Conservation (phyloP, 2,113 vertebrate genomes). For the Vidua chalybeata region DNA sequence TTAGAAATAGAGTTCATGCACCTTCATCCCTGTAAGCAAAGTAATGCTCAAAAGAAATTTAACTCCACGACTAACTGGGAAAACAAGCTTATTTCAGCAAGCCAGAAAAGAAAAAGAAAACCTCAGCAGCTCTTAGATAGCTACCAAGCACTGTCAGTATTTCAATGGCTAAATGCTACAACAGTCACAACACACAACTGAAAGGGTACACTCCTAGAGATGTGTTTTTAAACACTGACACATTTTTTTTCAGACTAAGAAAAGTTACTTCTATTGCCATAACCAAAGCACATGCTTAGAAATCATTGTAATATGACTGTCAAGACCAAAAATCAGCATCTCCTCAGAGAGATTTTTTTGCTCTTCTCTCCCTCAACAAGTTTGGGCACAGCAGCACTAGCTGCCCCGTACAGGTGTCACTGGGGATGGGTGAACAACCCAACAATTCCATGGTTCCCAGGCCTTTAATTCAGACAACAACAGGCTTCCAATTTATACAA, state of each 20-base stretch:
- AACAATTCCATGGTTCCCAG: rapidly evolving
- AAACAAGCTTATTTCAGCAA: not conserved
- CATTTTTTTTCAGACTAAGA: not conserved
- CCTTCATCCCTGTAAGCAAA: not conserved
- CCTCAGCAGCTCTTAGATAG: not conserved
- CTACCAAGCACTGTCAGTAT: not conserved
- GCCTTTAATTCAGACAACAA: not conserved
- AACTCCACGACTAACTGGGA: not conserved
- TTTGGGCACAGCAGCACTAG: not conserved
- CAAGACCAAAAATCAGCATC: not conserved
- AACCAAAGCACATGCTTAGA: not conserved
- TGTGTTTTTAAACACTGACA: not conserved
- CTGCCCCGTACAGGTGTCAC: not conserved
- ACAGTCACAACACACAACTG: not conserved
- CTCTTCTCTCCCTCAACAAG: not conserved
- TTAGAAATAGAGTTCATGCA: not conserved
- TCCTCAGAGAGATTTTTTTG: not conserved
- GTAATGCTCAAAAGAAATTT: not conserved
- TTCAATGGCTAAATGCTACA: not conserved
- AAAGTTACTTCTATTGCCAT: not conserved
- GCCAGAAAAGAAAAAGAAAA: not conserved
- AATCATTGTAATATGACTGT: not conserved
- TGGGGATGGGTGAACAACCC: not conserved
- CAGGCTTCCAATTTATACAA: not conserved
- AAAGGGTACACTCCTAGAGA: not conserved